These are phyloP conservation scores for Argyrosomus regius DNA, from an alignment of 2,797 vertebrate species.

Conservation along the genomic window DNA sequence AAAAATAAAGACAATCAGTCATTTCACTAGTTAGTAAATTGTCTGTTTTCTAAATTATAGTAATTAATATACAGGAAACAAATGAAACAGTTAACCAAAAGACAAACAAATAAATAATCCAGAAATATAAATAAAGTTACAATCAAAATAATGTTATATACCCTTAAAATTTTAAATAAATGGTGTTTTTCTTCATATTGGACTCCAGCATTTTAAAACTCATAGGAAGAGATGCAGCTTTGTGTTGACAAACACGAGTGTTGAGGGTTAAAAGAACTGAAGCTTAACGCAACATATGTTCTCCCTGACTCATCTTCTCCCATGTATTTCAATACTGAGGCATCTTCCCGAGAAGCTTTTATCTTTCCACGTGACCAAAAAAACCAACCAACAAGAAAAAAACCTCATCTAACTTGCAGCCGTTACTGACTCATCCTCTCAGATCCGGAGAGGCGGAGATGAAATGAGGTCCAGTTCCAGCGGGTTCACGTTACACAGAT, in stretches of 20 bases:
- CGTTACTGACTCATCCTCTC: slow-evolving; percentile 11
- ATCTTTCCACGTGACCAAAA: too few species aligned
- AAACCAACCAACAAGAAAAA: background rate
- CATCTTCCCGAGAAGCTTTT: background rate
- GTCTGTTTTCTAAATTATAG: too few species aligned
- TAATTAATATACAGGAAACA: too few species aligned
- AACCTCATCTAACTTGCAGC: background rate
- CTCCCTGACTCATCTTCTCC: background rate
- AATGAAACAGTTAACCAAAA: background rate
- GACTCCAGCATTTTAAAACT: background rate
- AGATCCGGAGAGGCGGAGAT: slow-evolving; percentile 2
- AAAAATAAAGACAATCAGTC: too few species aligned
- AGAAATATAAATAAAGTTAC: background rate
- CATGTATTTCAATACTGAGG: background rate
- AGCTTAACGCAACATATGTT: background rate
- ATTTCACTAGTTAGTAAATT: background rate
- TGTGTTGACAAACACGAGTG: too few species aligned
- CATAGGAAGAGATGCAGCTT: background rate
- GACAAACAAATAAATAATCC: background rate
- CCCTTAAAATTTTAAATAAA: background rate
- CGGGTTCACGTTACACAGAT: slow-evolving; percentile 45
- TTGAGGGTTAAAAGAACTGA: too few species aligned
- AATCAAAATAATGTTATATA: background rate
- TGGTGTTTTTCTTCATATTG: background rate
- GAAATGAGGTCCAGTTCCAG: slow-evolving; percentile 30